These are phyloP conservation scores for Rhabdornis inornatus DNA, from an alignment of 2,113 vertebrate genomes.

Conservation along the genomic window DNA sequence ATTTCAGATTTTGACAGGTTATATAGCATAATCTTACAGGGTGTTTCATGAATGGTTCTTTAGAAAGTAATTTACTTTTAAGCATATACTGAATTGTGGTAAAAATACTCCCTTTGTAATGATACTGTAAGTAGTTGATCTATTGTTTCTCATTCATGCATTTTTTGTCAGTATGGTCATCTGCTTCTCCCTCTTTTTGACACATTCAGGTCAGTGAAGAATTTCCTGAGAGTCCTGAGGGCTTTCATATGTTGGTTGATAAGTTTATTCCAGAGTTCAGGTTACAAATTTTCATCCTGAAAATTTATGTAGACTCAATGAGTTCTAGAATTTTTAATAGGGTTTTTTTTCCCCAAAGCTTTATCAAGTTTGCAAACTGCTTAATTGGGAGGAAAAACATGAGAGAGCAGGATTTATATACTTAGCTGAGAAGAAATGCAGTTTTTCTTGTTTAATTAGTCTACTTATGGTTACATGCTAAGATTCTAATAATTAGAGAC, in stretches of 20 bases:
- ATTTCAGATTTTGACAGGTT: not conserved
- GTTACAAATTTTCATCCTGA: not conserved
- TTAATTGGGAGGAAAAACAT: not conserved
- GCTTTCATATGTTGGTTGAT: not conserved
- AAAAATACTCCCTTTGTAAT: not conserved
- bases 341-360: not conserved
- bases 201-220: conserved; percentile 26
- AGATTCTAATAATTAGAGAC: not conserved
- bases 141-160: not conserved
- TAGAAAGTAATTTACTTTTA: not conserved
- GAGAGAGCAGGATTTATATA: not conserved
- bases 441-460: conserved; percentile 13
- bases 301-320: not conserved
- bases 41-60: not conserved
- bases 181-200: conserved; percentile 1
- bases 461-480: not conserved
- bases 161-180: not conserved
- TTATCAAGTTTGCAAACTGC: not conserved
- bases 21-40: not conserved
- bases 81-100: not conserved
- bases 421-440: conserved; percentile 12
- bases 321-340: not conserved
- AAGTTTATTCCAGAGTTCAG: not conserved
- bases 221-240: not conserved
- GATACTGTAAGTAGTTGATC: not conserved